Base-by-base conservation (phyloP, 2,888 invertebrate genomes). In the Melinaea menophilus region DNA sequence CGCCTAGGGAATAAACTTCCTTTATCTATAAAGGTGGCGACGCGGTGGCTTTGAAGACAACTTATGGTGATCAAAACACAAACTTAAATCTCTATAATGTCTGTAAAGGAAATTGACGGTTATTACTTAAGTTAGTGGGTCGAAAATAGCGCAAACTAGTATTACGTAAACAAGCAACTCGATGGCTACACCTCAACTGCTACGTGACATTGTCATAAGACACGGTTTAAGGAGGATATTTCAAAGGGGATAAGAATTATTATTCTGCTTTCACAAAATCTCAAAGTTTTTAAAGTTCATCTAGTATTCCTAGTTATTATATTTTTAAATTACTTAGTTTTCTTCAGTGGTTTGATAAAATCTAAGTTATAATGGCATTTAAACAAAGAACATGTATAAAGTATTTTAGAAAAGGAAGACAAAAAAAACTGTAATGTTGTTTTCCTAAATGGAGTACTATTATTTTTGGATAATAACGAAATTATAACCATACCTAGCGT, bases 1-100 rank as follows among this genome's bases (percentile, higher is more conserved):
- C 63, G 62, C 63, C 63, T 46, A 55, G 67, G 65, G 67, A 67
- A 62, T 67, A 54, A 57, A 64, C 64, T 66, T 68, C 68, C 64
- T 64, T 61, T 63, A 63, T 67, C 69, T 58, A 64, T 56, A 35
- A 57, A 61, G 63, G 61, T 65, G 67, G 60, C 58, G 63, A 66
- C 59, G 54, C 48, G 55, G 60, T 60, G 51, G 51, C 64, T 69
- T 68, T 59, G 65, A 61, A 63, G 31, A 59, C 59, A 45, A 63
- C 63, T 59, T 56, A 65, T 61, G 55, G 57, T 55, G 59, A 57
- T 59, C 64, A 57, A 62, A 60, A 58, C 55, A 62, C 60, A 56
- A 31, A 35, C 35, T 41, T 65, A 45, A 47, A 64, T 48, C 31
- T 57, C 35, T 55, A 12, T 57, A 41, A 57, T 62, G 41, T 55